Percentiles rank a stretch among this genome's conserved stretches.
These are phyloP conservation scores for Euphonia xanthogaster DNA, from an alignment of 2,797 vertebrate genomes.

Conservation along the genomic window DNA sequence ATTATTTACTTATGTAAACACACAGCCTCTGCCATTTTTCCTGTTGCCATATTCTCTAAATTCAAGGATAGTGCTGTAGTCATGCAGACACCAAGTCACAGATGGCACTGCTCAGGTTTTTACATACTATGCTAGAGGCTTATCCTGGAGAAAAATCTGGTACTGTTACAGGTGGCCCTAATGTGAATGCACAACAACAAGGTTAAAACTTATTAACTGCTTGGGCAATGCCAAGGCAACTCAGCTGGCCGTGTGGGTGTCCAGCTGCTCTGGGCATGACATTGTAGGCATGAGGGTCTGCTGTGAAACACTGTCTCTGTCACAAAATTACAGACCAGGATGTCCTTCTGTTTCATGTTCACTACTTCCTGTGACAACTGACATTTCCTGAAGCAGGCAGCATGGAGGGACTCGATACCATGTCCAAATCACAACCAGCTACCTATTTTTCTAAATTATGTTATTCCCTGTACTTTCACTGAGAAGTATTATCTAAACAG, in stretches of 20 bases:
- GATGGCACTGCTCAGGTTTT: background rate
- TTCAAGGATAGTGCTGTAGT: background rate
- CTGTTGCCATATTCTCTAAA: background rate
- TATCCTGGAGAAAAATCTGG: background rate
- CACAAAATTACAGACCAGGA: background rate
- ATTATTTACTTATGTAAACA: background rate
- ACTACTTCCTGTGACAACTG: background rate
- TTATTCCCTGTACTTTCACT: background rate
- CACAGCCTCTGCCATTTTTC: background rate
- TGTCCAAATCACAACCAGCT: background rate
- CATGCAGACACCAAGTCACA: background rate
- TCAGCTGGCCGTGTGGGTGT: background rate
- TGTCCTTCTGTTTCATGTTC: background rate
- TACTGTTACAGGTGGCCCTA: background rate
- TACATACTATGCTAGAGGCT: fast-evolving
- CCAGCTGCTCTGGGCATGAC: background rate
- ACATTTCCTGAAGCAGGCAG: background rate
- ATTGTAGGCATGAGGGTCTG: fast-evolving
- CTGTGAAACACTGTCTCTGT: background rate
- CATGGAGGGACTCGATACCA: background rate
- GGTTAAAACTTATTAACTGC: background rate
- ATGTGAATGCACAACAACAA: background rate
- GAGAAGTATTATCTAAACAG: background rate
- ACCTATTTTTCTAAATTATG: background rate
- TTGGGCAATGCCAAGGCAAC: background rate